Evolutionary conservation across 2,797 vertebrate genomes (phyloP), one percentile per base, ranked within the genome.

Genomic region (Peromyscus eremicus): DNA sequence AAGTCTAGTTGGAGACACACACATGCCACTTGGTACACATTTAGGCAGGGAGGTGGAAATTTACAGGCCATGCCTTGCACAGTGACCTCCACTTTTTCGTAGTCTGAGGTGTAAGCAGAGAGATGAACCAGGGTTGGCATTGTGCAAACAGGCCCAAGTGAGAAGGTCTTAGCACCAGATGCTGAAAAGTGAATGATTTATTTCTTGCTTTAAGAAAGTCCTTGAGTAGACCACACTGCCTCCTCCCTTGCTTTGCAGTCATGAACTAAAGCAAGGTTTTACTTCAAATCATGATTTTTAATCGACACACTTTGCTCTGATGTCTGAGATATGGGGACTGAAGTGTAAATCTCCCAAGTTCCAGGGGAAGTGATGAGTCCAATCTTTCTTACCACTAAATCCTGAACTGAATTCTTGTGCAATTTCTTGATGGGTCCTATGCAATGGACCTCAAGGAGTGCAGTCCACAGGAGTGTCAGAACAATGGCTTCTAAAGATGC

Each of bases 1-100:
- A 93, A 90, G 84, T 81, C 84, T 91, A 82, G 49, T 93, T 90
- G 29, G 66, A 94, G 77, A 91, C 16, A 21, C 8, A 52, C 62
- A 76, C 34, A 66, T 49, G 75, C 73, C 4, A 1, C 62, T 88
- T 85, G 8, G 29, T 62, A 70, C 37, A 91, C 49, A 5, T 82
- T 92, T 83, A 68, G 55, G 12, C 79, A 64, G 23, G 25, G 92
- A 82, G 77, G 40, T 90, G 91, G 86, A 95, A 87, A 96, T 89
- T 86, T 68, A 96, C 19, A 94, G 82, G 88, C 37, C 4, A 1
- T 71, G 60, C 64, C 76, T 88, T 81, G 46, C 46, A n/a, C n/a
- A 34, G 12, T 85, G 93, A 96, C 82, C 85, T 94, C 3, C 0
- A 40, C 75, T 37, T 87, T 91, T 84, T 77, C 86, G 29, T 40